Evolutionary conservation across 2,888 invertebrate genomes (phyloP).

Genomic region (Leptura quadrifasciata): DNA sequence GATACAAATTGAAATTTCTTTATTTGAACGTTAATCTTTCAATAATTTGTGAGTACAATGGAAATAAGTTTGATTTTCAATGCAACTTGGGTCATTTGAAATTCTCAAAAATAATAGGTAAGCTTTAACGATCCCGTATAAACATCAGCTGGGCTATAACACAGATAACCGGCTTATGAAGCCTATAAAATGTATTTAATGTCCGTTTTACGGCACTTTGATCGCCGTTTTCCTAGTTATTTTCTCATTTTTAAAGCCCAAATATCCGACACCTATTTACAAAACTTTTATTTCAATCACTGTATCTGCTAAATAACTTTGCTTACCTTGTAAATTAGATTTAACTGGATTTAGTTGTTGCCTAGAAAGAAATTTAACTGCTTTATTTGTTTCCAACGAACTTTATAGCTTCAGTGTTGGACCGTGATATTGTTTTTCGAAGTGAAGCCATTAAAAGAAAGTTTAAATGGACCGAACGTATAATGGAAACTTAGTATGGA

Average conservation of each 20-base stretch:
- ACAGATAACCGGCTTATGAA: conserved; percentile 38
- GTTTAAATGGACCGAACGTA: not conserved
- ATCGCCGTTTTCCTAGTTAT: conserved; percentile 40
- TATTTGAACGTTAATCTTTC: too few species aligned
- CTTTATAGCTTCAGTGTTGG: conserved; percentile 6
- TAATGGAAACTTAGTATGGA: not conserved
- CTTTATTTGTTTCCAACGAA: conserved; percentile 15
- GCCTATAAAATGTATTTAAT: conserved; percentile 42
- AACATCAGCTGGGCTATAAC: conserved; percentile 37
- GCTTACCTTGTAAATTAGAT: conserved; percentile 22
- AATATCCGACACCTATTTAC: conserved; percentile 33
- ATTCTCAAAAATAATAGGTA: conserved; percentile 26
- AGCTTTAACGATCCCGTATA: conserved; percentile 28
- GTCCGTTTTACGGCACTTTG: conserved; percentile 33
- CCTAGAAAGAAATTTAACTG: not conserved
- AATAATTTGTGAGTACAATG: too few species aligned
- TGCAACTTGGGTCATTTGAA: conserved; percentile 12
- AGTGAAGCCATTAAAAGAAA: not conserved
- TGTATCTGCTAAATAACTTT: not conserved
- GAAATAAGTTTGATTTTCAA: not conserved
- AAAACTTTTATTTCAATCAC: conserved; percentile 30
- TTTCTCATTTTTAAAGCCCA: conserved; percentile 28
- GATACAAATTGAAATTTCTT: too few species aligned
- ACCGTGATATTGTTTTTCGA: conserved; percentile 1
- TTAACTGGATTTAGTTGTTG: conserved; percentile 10